A percentile compares a stretch with the other conserved stretches of the same genome.
Evolutionary conservation across 2,888 invertebrate genomes (phyloP).

Genomic region (Drosophila barbarae): DNA sequence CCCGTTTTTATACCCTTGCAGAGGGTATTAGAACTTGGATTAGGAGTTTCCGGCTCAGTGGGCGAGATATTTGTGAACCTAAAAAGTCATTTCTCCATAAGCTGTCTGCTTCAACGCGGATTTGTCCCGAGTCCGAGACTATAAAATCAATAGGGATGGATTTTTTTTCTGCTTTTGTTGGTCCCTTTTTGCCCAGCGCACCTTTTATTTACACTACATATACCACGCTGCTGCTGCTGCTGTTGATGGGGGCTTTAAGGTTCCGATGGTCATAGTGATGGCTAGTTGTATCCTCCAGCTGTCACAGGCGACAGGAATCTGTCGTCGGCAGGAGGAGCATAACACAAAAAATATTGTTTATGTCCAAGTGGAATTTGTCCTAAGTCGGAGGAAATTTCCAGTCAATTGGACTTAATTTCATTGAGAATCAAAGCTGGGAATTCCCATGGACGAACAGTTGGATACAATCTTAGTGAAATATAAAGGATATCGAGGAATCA

Average conservation of each 20-base stretch:
- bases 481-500: background rate
- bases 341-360: slow-evolving; percentile 15
- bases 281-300: slow-evolving; percentile 10
- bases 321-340: slow-evolving; percentile 1
- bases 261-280: background rate
- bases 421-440: slow-evolving; percentile 10
- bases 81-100: slow-evolving; percentile 39
- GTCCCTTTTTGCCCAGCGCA: slow-evolving; percentile 2
- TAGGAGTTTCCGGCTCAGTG: slow-evolving; percentile 39
- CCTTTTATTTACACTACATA: slow-evolving; percentile 18
- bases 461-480: background rate
- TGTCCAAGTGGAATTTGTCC: slow-evolving; percentile 10
- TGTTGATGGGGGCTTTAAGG: slow-evolving; percentile 3
- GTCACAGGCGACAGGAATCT: slow-evolving; percentile 8
- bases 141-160: slow-evolving; percentile 31
- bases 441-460: background rate
- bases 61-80: slow-evolving; percentile 35
- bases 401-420: slow-evolving; percentile 13
- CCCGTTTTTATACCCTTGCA: slow-evolving; percentile 34
- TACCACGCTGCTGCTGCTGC: background rate
- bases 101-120: slow-evolving; percentile 37
- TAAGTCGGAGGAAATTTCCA: slow-evolving; percentile 1
- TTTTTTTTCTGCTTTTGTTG: background rate
- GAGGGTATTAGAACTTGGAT: slow-evolving; percentile 38
- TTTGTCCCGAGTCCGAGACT: slow-evolving; percentile 24